Evolutionary conservation across 1,140 invertebrate genomes (phyloP), one percentile per base, ranked within the genome.

Genomic region (Caerostris darwini): DNA sequence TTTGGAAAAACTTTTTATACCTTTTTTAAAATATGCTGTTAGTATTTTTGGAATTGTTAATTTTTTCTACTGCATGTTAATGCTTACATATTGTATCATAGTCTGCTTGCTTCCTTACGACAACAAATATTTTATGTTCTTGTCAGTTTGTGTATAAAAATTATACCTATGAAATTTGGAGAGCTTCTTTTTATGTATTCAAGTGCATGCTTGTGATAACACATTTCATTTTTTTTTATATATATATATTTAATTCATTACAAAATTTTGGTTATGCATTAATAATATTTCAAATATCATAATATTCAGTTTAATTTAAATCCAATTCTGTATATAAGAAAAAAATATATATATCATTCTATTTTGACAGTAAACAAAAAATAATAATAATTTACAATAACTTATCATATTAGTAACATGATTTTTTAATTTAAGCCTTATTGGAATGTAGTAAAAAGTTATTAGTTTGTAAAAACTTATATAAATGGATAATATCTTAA

Each of bases 121-220:
- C 82, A 83, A 83, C 82, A 83, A 83, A 83, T 57, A 83, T 83
- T 83, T 83, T 83, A 83, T 83, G 82, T 83, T 83, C 82, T 83
- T 83, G 82, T 83, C 54, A 83, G 54, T 83, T 83, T 83, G 53
- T 83, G n/a, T 83, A 83, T 83, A 83, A 83, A n/a, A 83, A 57
- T 83, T 77, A 83, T 83, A 57, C 54, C 82, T 83, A 83, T 83
- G 54, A 83, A 83, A 83, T 57, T 34, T 77, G 50, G 82, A 83
- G 82, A 83, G 82, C 82, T 83, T 83, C 82, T 83, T 83, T 83
- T 83, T 83, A 56, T 83, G 82, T 83, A 58, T 83, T 83, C 82
- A 83, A 57, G 57, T 83, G 56, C 82, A 83, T 83, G 82, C 71
- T 77, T 77, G 19, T 10, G 34, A 77, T 34, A 77, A 77, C 12